phyloP scores from a whole-genome alignment of 2,113 vertebrate genomes.

The Romanogobio albipinnatus region DNA sequence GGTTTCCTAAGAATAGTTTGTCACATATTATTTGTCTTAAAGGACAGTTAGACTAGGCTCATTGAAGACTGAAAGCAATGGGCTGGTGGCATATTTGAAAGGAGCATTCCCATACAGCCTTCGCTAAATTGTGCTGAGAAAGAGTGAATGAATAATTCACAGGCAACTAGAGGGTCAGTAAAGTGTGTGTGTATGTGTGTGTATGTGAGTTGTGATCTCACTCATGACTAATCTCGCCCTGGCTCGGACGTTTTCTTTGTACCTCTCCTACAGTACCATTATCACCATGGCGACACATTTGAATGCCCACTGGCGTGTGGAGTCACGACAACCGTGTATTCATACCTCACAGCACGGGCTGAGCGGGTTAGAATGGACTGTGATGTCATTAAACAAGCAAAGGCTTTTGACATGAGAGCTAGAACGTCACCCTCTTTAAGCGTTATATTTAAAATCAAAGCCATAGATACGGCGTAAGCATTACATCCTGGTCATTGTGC shows the following conservation, averaged over 20 bases:
- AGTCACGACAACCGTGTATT: not conserved
- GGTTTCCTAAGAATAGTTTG: not conserved
- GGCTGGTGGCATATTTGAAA: not conserved
- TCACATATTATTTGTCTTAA: not conserved
- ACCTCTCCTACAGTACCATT: not conserved
- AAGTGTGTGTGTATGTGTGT: conserved; percentile 51
- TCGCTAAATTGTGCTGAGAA: not conserved
- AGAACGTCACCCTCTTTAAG: conserved; percentile 3
- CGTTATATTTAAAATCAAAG: not conserved
- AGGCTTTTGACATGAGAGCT: not conserved
- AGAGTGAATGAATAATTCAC: conserved; percentile 30
- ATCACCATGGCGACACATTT: conserved; percentile 32
- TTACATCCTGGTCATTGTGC: conserved; percentile 1
- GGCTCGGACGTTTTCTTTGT: conserved; percentile 6
- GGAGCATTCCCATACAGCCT: not conserved
- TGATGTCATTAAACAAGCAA: conserved; percentile 29
- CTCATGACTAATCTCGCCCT: conserved; percentile 9
- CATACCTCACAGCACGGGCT: not conserved
- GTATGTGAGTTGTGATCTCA: not conserved
- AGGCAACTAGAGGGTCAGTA: conserved; percentile 59
- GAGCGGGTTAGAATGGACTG: not conserved
- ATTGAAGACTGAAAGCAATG: not conserved
- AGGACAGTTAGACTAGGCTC: not conserved
- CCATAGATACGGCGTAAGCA: not conserved
- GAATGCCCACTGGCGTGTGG: conserved; percentile 27